phyloP scores from a whole-genome alignment of 2,888 invertebrate species.

The Cotesia congregata region DNA sequence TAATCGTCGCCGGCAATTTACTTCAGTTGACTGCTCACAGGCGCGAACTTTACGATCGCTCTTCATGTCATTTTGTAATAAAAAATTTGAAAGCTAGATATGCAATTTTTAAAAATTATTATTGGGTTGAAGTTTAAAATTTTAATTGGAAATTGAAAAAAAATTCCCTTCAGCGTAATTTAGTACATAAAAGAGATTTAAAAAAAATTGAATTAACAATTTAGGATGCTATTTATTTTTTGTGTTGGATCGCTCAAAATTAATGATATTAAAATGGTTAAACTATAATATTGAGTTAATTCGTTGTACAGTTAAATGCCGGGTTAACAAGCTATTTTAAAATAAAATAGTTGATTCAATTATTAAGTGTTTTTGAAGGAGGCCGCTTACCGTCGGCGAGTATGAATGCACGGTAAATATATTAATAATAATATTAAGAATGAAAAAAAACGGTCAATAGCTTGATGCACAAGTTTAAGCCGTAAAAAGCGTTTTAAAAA shows the following conservation, averaged over 20 bases:
- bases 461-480: slow-evolving; percentile 21
- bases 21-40: slow-evolving; percentile 41
- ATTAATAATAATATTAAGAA: slow-evolving; percentile 9
- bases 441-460: slow-evolving; percentile 19
- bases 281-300: not conserved
- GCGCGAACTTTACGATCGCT: slow-evolving; percentile 51
- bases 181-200: too few relatives aligned
- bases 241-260: not conserved
- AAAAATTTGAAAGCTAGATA: not conserved
- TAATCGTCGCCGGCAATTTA: slow-evolving; percentile 46
- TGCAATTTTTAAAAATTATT: too few relatives aligned
- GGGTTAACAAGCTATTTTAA: not conserved
- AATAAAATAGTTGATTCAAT: not conserved
- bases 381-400: not conserved
- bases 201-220: too few relatives aligned
- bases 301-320: not conserved
- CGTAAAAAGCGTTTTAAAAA: slow-evolving; percentile 41
- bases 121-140: too few relatives aligned
- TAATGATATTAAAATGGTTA: not conserved
- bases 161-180: too few relatives aligned
- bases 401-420: not conserved
- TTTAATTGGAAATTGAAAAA: too few relatives aligned
- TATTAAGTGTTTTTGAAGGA: slow-evolving; percentile 22
- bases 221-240: too few relatives aligned
- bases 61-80: not conserved